These are phyloP conservation scores for Sakesphorus luctuosus DNA, from an alignment of 2,113 vertebrate genomes.

Conservation along the genomic window DNA sequence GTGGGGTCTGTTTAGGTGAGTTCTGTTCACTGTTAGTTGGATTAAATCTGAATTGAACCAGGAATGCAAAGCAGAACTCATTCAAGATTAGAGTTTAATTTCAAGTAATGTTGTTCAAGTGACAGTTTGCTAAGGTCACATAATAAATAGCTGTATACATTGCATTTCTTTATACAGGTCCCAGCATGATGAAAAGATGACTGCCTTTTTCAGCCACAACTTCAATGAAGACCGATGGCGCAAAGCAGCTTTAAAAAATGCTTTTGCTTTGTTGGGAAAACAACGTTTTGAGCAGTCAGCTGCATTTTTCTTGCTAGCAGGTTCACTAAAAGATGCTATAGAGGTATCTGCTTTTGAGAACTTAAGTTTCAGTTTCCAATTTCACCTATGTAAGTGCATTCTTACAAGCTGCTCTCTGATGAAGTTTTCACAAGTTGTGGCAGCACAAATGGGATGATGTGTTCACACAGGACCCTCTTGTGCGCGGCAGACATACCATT, in stretches of 20 bases:
- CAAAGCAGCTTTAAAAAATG: conserved; percentile 97
- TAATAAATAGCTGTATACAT: background rate
- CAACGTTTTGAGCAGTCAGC: conserved; percentile 98
- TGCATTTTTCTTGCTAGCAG: conserved; percentile 96
- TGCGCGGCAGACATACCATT: background rate
- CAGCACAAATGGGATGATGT: background rate
- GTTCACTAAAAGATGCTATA: conserved; percentile 96
- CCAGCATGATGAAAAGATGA: conserved; percentile 98
- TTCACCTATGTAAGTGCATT: background rate
- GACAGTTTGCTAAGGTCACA: background rate
- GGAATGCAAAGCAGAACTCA: background rate
- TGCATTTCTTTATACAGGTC: conserved; percentile 78
- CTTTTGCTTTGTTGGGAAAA: conserved; percentile 96
- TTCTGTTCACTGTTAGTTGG: background rate
- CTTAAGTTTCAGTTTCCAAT: background rate
- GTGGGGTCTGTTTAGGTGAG: conserved; percentile 96
- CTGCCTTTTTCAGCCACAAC: conserved; percentile 96
- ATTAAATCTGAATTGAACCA: background rate
- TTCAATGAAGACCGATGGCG: conserved; percentile 97
- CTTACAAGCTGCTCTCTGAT: background rate
- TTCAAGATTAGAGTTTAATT: background rate
- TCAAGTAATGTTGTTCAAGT: background rate
- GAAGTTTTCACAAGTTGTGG: background rate
- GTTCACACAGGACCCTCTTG: background rate
- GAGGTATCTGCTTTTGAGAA: conserved; percentile 80